These are phyloP conservation scores for Cuniculus paca DNA, from an alignment of 2,797 vertebrate genomes.

Conservation along the genomic window DNA sequence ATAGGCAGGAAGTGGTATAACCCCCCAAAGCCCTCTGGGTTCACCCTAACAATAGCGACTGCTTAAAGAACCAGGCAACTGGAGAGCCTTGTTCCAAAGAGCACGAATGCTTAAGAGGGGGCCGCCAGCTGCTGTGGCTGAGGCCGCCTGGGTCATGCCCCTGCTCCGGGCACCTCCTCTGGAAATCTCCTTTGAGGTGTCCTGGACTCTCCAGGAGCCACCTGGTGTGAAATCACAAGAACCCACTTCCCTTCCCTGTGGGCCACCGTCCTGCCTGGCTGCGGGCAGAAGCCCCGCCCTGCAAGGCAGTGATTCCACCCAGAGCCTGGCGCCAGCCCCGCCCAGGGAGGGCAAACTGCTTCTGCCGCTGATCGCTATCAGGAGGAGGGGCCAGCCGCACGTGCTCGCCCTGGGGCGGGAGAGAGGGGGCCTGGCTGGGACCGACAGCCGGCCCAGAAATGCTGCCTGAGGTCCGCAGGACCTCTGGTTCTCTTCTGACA, in stretches of 20 bases:
- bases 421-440: neutral
- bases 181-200: slow-evolving; percentile 3
- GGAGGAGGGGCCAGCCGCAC: neutral
- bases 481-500: neutral
- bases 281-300: neutral
- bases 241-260: fast-evolving
- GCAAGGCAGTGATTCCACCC: neutral
- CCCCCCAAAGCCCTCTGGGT: neutral
- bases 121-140: neutral
- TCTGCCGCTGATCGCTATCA: slow-evolving; percentile 29
- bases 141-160: no score
- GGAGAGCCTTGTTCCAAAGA: neutral
- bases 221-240: slow-evolving; percentile 44
- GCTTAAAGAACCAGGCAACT: neutral
- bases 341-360: neutral
- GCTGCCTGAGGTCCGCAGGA: neutral
- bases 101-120: neutral
- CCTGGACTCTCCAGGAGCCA: neutral
- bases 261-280: neutral
- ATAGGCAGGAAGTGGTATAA: neutral
- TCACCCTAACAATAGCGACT: neutral
- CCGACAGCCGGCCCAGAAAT: neutral
- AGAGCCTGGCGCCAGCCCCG: neutral
- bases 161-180: neutral
- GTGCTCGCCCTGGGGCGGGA: neutral